Percentiles rank a stretch among this genome's conserved stretches.
phyloP scores from a whole-genome alignment of 2,113 vertebrate species.

The Brachirus orientalis region DNA sequence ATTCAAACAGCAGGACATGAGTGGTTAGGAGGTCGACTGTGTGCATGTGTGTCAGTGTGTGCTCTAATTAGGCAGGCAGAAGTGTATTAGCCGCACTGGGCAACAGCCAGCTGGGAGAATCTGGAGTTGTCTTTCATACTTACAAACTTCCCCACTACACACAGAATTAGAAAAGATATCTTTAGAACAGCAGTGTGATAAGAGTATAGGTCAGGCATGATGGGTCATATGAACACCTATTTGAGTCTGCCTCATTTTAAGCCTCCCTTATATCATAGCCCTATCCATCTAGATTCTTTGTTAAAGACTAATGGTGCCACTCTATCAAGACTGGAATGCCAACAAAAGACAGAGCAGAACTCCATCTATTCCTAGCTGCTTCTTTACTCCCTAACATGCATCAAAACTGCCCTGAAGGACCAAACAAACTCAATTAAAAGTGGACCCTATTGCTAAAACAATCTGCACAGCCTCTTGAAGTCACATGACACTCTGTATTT shows the following conservation, averaged over 20 bases:
- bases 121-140: conserved; percentile 77
- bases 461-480: conserved; percentile 12
- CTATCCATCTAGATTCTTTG: conserved; percentile 35
- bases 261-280: conserved; percentile 42
- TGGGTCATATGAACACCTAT: conserved; percentile 67
- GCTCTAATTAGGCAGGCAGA: conserved; percentile 76
- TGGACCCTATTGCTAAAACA: conserved; percentile 38
- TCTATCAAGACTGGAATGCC: conserved; percentile 48
- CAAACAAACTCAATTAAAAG: conserved; percentile 42
- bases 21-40: conserved; percentile 52
- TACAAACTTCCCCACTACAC: conserved; percentile 42
- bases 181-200: conserved; percentile 56
- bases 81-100: conserved; percentile 76
- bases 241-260: conserved; percentile 61
- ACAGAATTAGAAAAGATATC: conserved; percentile 63
- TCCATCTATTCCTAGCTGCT: conserved; percentile 22
- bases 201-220: conserved; percentile 60
- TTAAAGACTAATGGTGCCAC: conserved; percentile 39
- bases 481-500: too few relatives aligned
- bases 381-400: neutral
- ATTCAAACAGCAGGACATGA: conserved; percentile 66
- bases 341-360: conserved; percentile 35
- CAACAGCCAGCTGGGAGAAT: conserved; percentile 77
- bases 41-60: conserved; percentile 52
- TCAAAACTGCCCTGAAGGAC: conserved; percentile 35